Base-by-base conservation (phyloP, 2,888 invertebrate genomes). In the Cephus rjabovi region DNA sequence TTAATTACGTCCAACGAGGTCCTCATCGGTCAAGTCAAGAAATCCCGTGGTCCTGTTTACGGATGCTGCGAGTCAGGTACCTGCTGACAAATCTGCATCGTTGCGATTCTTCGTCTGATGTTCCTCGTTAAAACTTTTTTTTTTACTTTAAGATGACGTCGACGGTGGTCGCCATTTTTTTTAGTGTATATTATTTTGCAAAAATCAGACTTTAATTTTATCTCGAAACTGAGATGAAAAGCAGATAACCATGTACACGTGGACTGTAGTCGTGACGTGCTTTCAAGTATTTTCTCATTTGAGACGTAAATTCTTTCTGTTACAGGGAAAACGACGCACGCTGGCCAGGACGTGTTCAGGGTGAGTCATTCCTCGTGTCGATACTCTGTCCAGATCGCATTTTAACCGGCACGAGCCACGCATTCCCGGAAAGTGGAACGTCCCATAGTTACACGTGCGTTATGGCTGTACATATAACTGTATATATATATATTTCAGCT, bases 21-120 rank as follows among this genome's bases (percentile, higher is more conserved):
- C 76, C 78, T 78, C 78, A 78, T 78, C 75, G 75, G 78, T 78
- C 78, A 78, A 76, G 76, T 34, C 74, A n/a, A 71, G 71, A 71
- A 34, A 56, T 56, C 56, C 23, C 56, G 56, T 56, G 56, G 56
- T 56, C 56, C 56, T 56, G 9, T 56, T 56, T 56, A 56, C 56
- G 23, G 56, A 56, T 56, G 56, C 56, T 56, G 56, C 23, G 56
- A 56, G 56, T 56, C 56, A 9, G 56, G 56, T 56, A 56, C 23
- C 56, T 56, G 56, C 56, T 56, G 56, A 56, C 23, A 9, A 56
- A 56, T 56, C 56, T 56, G 56, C 56, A 56, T 56, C 56, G 23
- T 15, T 56, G 56, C 15, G 56, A 56, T 56, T 56, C 56, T 23
- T 56, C 9, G 9, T 56, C 56, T 9, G 23, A 23, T 23, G 56